phyloP scores from a whole-genome alignment of 2,797 vertebrate genomes.

The Oryzias dopingdopingensis region DNA sequence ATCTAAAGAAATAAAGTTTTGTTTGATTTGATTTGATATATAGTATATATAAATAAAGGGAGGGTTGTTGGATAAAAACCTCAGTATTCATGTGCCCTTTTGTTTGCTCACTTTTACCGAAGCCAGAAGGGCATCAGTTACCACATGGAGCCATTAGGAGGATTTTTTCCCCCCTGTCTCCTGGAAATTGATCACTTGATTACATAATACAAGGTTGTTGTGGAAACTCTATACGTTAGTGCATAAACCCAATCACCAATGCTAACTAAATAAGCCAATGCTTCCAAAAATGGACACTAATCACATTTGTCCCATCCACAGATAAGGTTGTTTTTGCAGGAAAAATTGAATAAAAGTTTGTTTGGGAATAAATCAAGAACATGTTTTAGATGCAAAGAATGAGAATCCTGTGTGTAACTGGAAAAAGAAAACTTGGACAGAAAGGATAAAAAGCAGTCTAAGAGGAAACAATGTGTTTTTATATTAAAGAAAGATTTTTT shows the following conservation, averaged over 20 bases:
- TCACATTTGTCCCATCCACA: conserved; percentile 30
- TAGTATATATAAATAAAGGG: conserved; percentile 5
- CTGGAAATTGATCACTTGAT: conserved; percentile 46
- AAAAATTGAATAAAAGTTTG: conserved; percentile 9
- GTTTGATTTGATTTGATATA: no score
- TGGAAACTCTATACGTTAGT: conserved; percentile 48
- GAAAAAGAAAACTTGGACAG: no score
- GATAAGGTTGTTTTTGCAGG: not conserved
- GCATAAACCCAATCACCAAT: conserved; percentile 10
- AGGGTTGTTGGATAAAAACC: not conserved
- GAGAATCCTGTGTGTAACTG: no score
- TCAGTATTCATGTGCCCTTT: not conserved
- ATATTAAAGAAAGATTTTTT: no score
- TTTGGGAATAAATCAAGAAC: not conserved
- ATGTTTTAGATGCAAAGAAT: not conserved
- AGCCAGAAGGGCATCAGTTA: conserved; percentile 5
- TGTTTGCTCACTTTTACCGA: conserved; percentile 6
- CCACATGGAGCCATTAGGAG: conserved; percentile 15
- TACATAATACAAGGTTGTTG: conserved; percentile 31
- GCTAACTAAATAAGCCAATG: not conserved
- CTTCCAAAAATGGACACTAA: conserved; percentile 34
- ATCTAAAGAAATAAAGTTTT: no score
- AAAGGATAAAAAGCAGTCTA: no score
- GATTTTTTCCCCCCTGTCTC: conserved; percentile 10
- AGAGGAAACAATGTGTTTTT: no score